These are phyloP conservation scores for Pseudanteris insignis DNA, from an alignment of 2,888 invertebrate genomes.

Conservation along the genomic window DNA sequence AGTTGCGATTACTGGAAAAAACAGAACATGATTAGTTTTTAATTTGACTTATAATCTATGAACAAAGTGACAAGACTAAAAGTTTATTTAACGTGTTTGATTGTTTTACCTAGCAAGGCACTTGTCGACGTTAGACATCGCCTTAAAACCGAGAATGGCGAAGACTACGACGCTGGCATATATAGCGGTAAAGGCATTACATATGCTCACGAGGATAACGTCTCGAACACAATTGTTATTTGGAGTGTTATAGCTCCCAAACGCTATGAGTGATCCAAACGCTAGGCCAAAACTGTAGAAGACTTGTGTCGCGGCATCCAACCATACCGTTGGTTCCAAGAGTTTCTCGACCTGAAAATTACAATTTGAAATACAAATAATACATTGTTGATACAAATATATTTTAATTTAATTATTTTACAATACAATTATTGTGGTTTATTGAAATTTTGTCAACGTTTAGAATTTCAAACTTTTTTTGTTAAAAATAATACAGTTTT, in stretches of 20 bases:
- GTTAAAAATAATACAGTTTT: too few species aligned
- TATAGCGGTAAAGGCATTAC: slow-evolving; percentile 12
- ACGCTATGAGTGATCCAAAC: slow-evolving; percentile 9
- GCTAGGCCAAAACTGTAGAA: slow-evolving; percentile 23
- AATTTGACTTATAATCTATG: too few species aligned
- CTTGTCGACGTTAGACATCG: background rate
- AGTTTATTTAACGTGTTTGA: too few species aligned
- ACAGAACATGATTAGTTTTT: too few species aligned
- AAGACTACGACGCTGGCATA: slow-evolving; percentile 12
- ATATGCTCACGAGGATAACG: slow-evolving; percentile 9
- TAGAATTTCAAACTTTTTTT: too few species aligned
- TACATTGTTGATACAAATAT: too few species aligned
- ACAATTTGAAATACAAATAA: background rate
- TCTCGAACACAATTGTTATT: slow-evolving; percentile 15
- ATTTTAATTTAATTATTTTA: too few species aligned
- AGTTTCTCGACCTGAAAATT: slow-evolving; percentile 10
- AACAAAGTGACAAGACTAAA: too few species aligned
- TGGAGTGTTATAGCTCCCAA: slow-evolving; percentile 11
- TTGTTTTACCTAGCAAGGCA: too few species aligned
- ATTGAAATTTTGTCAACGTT: too few species aligned
- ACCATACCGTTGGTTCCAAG: slow-evolving; percentile 9
- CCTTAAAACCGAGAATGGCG: slow-evolving; percentile 12
- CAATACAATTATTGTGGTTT: too few species aligned
- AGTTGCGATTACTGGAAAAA: background rate
- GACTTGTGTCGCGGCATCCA: slow-evolving; percentile 24